Evolutionary conservation across 2,797 vertebrate species (phyloP), one percentile per base, ranked within the genome.

Genomic region (Spheniscus humboldti): DNA sequence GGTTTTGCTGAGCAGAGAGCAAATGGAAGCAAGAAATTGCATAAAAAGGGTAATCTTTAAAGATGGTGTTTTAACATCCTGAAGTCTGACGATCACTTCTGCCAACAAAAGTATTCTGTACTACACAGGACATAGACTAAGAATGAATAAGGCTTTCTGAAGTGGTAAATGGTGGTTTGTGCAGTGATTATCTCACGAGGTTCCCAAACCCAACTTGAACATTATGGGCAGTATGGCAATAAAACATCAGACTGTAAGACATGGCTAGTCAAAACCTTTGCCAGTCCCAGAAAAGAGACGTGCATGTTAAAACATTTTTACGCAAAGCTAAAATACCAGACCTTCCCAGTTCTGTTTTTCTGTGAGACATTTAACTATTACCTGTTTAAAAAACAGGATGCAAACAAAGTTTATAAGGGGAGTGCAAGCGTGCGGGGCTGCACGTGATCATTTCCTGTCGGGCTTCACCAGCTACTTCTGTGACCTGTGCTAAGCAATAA

Each of bases 301-400:
- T 8, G 18, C 9, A 43, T 1, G 1, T 81, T 86, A 84, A 86
- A 78, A 52, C 55, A 76, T 13, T 92, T 84, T 72, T 37, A 86
- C 88, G 50, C 33, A 64, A 91, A 92, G 27, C 22, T 74, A 48
- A 76, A 92, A 90, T 16, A 48, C 27, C 59, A 45, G 25, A 48
- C 76, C 48, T 80, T 89, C 52, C 71, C 69, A 78, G 28, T 39
- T 62, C 3, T 53, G 57, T n/a, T 86, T 69, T 69, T 37, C 30
- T 43, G 48, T 10, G 31, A 94, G 95, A 86, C 39, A 27, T 52
- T 90, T 82, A 81, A 84, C 83, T 47, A 59, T 71, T 75, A 80
- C 11, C 31, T 67, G 37, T 86, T 92, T 75, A 71, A 91, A 93
- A 57, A 76, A 79, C 77, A 90, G 94, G 94, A 91, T 94, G 75